Evolutionary conservation across 2,113 vertebrate genomes (phyloP).

Genomic region (Arothron firmamentum): DNA sequence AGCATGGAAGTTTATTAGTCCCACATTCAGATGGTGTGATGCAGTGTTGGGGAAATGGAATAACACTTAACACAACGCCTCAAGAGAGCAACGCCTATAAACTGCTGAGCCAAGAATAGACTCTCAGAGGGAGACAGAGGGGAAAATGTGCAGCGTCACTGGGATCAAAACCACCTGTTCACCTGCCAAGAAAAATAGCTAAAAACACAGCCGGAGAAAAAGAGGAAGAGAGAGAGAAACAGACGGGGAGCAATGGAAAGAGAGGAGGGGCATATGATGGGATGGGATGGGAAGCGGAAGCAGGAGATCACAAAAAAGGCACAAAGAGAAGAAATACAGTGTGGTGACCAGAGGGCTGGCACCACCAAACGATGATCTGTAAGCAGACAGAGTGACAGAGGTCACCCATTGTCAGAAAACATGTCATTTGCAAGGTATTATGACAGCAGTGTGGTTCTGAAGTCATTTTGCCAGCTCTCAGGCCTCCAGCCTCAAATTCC

Average conservation of each 20-base stretch:
- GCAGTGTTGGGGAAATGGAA: slow-evolving; percentile 55
- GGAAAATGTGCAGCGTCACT: slow-evolving; percentile 63
- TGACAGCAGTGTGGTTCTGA: no score
- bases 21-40: slow-evolving; percentile 49
- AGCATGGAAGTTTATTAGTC: slow-evolving; percentile 25
- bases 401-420: no score
- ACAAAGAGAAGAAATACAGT: neutral
- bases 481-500: no score
- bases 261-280: neutral
- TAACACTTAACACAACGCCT: slow-evolving; percentile 53
- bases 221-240: slow-evolving; percentile 6
- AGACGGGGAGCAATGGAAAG: neutral
- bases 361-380: neutral
- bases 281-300: neutral
- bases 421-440: no score
- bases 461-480: no score
- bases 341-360: neutral
- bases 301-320: neutral
- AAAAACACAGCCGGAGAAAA: neutral
- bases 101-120: slow-evolving; percentile 58
- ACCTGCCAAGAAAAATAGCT: slow-evolving; percentile 59
- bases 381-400: neutral
- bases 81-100: slow-evolving; percentile 50
- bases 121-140: slow-evolving; percentile 15
- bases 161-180: slow-evolving; percentile 34